Evolutionary conservation across 2,797 vertebrate genomes (phyloP).

Genomic region (Melanogrammus aeglefinus): DNA sequence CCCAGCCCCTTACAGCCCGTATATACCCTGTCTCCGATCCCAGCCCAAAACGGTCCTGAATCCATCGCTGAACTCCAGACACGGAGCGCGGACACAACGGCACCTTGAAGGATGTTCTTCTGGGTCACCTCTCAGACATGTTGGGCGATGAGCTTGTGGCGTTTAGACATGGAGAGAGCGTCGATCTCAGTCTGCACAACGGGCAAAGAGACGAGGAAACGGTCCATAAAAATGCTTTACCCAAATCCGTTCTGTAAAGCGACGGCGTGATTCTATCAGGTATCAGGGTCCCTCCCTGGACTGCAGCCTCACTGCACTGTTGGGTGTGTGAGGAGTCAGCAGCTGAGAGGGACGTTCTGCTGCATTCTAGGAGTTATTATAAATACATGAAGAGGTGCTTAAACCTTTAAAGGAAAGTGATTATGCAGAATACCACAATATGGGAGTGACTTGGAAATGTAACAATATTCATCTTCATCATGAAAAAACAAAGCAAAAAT

Average conservation of each 20-base stretch:
- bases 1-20: constrained; percentile 58
- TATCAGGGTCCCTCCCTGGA: not conserved
- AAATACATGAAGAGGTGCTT: constrained; percentile 10
- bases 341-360: not conserved
- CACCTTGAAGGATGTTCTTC: not conserved
- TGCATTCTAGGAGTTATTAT: not conserved
- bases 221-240: not conserved
- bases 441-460: constrained; percentile 29
- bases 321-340: not conserved
- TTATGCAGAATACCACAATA: constrained; percentile 51
- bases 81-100: not conserved
- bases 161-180: not conserved
- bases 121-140: not conserved
- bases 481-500: constrained; percentile 39
- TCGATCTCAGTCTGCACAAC: not conserved
- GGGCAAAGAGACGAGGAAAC: not conserved
- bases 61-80: not conserved
- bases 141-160: not conserved
- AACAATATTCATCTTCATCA: constrained; percentile 4
- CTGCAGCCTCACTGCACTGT: not conserved
- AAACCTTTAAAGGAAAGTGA: constrained; percentile 43
- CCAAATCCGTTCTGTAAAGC: not conserved
- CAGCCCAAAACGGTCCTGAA: constrained; percentile 14
- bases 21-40: constrained; percentile 62
- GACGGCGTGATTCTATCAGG: not conserved